Conservation (phyloP, 1,140 invertebrate genomes). For the Heliothis virescens region DNA sequence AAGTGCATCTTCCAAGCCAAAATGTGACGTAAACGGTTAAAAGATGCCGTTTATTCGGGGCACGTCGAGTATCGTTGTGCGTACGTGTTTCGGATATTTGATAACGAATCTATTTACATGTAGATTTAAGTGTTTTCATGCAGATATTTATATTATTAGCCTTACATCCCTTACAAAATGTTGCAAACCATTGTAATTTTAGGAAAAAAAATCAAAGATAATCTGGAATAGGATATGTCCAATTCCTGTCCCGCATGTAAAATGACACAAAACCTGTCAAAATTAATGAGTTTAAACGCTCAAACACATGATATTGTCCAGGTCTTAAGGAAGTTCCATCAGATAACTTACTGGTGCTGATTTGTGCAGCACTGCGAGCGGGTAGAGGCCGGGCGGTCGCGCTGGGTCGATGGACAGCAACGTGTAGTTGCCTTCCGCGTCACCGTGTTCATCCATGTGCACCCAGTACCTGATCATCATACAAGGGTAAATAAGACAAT, state of each 20-base stretch:
- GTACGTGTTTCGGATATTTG: conserved; percentile 57
- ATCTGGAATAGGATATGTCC: too few relatives aligned
- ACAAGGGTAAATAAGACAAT: conserved; percentile 16
- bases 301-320: too few relatives aligned
- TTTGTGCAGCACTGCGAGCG: conserved; percentile 78
- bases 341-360: conserved; percentile 66
- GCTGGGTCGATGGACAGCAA: conserved; percentile 89
- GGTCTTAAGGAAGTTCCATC: too few relatives aligned
- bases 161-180: not conserved
- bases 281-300: too few relatives aligned
- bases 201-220: not conserved
- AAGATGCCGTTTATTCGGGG: conserved; percentile 55
- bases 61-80: conserved; percentile 60
- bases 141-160: conserved; percentile 36
- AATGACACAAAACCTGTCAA: too few relatives aligned
- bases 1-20: conserved; percentile 63
- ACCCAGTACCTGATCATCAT: conserved; percentile 92
- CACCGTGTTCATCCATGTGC: conserved; percentile 97
- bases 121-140: conserved; percentile 47
- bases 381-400: conserved; percentile 90
- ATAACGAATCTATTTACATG: conserved; percentile 59
- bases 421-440: conserved; percentile 98
- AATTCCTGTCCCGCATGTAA: too few relatives aligned
- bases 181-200: not conserved
- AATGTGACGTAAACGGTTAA: conserved; percentile 64